Conservation (phyloP, 92 coral and sea anemone species). For the Epizoanthus illoricatus region DNA sequence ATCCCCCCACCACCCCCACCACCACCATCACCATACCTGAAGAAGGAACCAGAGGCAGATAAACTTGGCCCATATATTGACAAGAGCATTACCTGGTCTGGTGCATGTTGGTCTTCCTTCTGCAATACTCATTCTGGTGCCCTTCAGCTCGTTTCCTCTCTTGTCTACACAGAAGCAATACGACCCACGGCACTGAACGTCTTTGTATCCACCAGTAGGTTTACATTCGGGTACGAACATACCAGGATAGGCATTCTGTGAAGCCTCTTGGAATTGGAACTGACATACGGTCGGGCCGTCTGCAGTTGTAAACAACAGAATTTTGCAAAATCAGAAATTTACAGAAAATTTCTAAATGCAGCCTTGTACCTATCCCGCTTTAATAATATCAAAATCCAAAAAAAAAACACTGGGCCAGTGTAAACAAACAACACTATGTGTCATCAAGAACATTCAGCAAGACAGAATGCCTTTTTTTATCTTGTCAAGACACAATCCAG, state of each 20-base stretch:
- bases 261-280: conserved; percentile 54
- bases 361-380: too few relatives aligned
- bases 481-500: too few relatives aligned
- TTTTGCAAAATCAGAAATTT: neutral
- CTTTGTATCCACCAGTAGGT: conserved; percentile 22
- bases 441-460: too few relatives aligned
- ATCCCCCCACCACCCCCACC: too few relatives aligned
- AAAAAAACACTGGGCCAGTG: too few relatives aligned
- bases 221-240: conserved; percentile 24
- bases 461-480: too few relatives aligned
- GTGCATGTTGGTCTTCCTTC: conserved; percentile 24
- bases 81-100: conserved; percentile 21
- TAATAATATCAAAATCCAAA: too few relatives aligned
- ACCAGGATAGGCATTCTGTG: conserved; percentile 25
- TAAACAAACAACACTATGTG: too few relatives aligned
- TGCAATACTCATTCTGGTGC: conserved; percentile 22
- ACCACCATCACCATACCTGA: too few relatives aligned
- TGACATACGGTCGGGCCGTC: conserved; percentile 77
- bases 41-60: too few relatives aligned
- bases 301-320: conserved; percentile 19
- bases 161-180: conserved; percentile 38
- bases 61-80: neutral
- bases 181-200: conserved; percentile 35
- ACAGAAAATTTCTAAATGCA: neutral
- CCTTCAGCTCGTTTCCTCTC: conserved; percentile 39